phyloP scores from a whole-genome alignment of 2,113 vertebrate species.

The Scolopax mira region DNA sequence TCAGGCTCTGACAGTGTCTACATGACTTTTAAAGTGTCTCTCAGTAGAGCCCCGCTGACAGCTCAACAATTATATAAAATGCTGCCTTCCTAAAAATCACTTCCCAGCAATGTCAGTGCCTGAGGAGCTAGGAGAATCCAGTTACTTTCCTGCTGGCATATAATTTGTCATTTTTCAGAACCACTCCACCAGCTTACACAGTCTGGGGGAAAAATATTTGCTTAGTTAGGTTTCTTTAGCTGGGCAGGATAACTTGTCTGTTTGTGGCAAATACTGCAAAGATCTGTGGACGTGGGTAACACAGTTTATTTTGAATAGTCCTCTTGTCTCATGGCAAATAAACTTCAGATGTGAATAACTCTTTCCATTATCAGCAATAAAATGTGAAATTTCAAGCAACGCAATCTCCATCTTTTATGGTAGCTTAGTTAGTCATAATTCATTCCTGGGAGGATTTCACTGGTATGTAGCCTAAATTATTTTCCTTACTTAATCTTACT shows the following conservation, averaged over 20 bases:
- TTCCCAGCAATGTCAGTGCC: not conserved
- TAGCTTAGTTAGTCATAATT: not conserved
- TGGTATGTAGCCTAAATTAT: not conserved
- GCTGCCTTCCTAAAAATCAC: constrained; percentile 19
- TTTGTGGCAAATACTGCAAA: not conserved
- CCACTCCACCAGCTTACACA: not conserved
- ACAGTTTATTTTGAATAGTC: not conserved
- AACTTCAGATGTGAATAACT: not conserved
- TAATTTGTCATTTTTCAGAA: constrained; percentile 17
- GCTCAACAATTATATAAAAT: constrained; percentile 6
- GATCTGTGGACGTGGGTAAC: not conserved
- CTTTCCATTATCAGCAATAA: not conserved
- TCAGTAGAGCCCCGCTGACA: constrained; percentile 16
- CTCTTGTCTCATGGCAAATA: not conserved
- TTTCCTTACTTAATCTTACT: not conserved
- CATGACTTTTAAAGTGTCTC: constrained; percentile 16
- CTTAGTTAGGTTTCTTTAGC: not conserved
- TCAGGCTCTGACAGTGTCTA: not conserved
- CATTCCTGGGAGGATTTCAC: constrained; percentile 16
- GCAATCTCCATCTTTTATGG: not conserved
- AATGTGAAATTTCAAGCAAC: not conserved
- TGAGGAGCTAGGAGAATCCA: not conserved
- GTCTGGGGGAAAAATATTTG: not conserved
- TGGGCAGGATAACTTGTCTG: not conserved
- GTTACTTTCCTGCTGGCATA: not conserved